Base-by-base conservation (phyloP, 2,888 invertebrate species). In the Matsumyia berberina region DNA sequence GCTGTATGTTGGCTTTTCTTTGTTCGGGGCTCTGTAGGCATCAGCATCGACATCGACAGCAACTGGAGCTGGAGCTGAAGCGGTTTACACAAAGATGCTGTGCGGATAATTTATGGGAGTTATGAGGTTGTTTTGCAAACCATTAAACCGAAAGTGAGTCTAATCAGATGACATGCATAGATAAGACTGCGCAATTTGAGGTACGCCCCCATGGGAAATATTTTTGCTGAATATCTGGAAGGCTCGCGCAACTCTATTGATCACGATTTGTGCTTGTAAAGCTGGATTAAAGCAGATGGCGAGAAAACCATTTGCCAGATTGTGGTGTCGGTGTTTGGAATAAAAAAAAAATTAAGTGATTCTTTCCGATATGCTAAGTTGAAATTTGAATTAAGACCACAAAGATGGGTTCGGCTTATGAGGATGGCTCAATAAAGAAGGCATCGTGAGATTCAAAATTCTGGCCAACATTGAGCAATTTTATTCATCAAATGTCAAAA, bases 111-210 rank as follows among this genome's bases (percentile, higher is more conserved):
- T 57, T 66, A 66, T 76, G 57, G 37, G 29, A 76, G 39, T 46
- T 70, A 39, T 62, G 33, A 62, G 57, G 24, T 46, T 60, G 39
- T 73, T 67, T 53, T 67, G 67, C 51, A 60, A 73, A 29, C 66
- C n/a, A 70, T 66, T 57, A 76, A 81, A 70, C 55, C n/a, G 62
- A 76, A 62, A 81, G 77, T 70, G 60, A 70, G 72, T 64, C 58
- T 72, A 77, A 77, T 72, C 77, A 33, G 64, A 77, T 82, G 70
- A 53, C 64, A 70, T 77, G 70, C 42, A 64, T 53, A 82, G 64
- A 82, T 77, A 64, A 31, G 37, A 42, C 42, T 60, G 35, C 19
- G 53, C 67, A 42, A 17, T 62, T 35, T 55, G 15, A 64, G 60
- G 46, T 64, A 74, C 74, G 35, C 74, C 74, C 64, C 55, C 74